Evolutionary conservation across 2,888 invertebrate genomes (phyloP).

Genomic region (Punctoribates punctum): DNA sequence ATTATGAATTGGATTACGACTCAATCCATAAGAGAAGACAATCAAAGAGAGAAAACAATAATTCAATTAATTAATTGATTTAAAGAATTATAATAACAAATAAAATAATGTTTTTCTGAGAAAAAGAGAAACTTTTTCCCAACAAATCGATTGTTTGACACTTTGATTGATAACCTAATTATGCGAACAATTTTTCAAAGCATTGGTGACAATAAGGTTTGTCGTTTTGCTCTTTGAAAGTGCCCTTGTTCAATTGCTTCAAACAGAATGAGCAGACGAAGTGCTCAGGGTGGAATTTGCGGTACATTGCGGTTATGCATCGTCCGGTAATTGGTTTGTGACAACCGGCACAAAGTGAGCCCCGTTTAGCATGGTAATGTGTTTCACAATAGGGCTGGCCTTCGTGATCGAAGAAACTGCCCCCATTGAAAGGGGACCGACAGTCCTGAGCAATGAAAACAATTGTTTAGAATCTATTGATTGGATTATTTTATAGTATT

Average conservation of each 20-base stretch:
- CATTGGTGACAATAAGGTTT: constrained; percentile 98
- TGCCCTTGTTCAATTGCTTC: constrained; percentile 95
- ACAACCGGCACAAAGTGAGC: constrained; percentile 99
- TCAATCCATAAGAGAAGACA: too few relatives aligned
- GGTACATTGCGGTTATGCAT: constrained; percentile 95
- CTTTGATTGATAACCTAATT: background rate
- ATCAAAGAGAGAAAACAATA: too few relatives aligned
- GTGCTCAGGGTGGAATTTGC: constrained; percentile 98
- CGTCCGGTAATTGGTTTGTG: constrained; percentile 95
- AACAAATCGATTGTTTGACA: background rate
- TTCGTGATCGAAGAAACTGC: constrained; percentile 71
- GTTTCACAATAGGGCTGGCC: constrained; percentile 63
- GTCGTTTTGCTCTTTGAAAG: constrained; percentile 98
- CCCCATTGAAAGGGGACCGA: constrained; percentile 34
- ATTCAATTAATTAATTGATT: too few relatives aligned
- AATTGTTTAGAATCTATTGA: background rate
- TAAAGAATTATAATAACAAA: too few relatives aligned
- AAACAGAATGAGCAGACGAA: constrained; percentile 96
- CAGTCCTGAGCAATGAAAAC: background rate
- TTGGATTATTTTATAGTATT: background rate
- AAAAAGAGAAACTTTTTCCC: background rate
- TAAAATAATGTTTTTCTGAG: background rate
- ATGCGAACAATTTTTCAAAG: constrained; percentile 84
- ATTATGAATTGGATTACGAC: too few relatives aligned
- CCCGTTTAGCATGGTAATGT: constrained; percentile 95